Evolutionary conservation across 2,888 invertebrate genomes (phyloP), one percentile per base, ranked within the genome.

Genomic region (Aspidiotus rigidus): DNA sequence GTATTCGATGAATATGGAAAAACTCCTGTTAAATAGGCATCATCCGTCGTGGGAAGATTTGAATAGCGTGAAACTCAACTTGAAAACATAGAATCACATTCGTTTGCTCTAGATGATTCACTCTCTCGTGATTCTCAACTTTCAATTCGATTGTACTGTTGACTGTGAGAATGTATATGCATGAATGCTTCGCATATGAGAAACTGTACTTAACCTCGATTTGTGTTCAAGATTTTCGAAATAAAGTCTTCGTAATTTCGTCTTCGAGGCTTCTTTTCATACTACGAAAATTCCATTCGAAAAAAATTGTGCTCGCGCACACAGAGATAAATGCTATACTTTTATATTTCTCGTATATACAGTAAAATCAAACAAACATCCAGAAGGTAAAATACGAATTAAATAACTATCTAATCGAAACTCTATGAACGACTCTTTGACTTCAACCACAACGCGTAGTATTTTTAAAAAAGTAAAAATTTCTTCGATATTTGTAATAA

Each of bases 1-100:
- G 67, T 67, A 67, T 53, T 59, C 67, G 28, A 41, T 67, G 11
- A 67, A 67, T 17, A 67, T 59, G 60, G 67, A 67, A 39, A 67
- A 59, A 60, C 44, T 67, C 16, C 44, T 67, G 9, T 15, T 67
- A 53, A 44, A 59, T 7, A 59, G 60, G 16, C 57, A 67, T 49
- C 67, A 67, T 39, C 59, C 15, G 39, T 67, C 67, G 49, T 67
- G 67, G 67, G 67, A 67, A 44, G 67, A 67, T 60, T 39, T 67
- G n/a, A 49, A 49, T n/a, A 49, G 49, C 49, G 49, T 49, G 6
- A 49, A 49, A 49, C 49, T 49, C n/a, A 49, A 49, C 49, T n/a
- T 49, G 49, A 49, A 13, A 49, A n/a, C n/a, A 3, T 49, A 11
- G 6, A 3, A 5, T 28, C 5, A n/a, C n/a, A n/a, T n/a, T n/a